phyloP scores from a whole-genome alignment of 2,113 vertebrate species.

The Apodemus speciosus region DNA sequence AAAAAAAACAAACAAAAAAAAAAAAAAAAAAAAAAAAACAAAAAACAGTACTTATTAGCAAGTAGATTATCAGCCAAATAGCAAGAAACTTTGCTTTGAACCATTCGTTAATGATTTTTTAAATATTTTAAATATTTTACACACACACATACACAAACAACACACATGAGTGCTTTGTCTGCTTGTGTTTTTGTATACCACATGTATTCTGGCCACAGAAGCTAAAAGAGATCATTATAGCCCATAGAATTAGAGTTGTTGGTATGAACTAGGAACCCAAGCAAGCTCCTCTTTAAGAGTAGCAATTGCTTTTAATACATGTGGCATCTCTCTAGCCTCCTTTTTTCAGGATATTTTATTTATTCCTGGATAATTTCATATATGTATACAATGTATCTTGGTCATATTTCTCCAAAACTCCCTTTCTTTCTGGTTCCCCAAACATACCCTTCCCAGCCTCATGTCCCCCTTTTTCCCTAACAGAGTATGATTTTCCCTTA shows the following conservation, averaged over 20 bases:
- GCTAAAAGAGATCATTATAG: neutral
- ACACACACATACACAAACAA: too few relatives aligned
- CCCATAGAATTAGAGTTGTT: neutral
- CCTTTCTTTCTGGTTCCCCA: neutral
- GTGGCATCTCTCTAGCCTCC: neutral
- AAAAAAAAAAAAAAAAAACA: too few relatives aligned
- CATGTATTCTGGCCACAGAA: neutral
- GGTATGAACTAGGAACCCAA: neutral
- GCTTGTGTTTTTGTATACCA: neutral
- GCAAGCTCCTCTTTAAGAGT: neutral
- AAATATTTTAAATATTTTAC: neutral
- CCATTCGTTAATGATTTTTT: neutral
- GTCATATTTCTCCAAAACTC: neutral
- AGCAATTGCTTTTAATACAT: neutral
- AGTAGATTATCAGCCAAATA: neutral
- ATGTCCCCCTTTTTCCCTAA: neutral
- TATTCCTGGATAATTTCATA: neutral
- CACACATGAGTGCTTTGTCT: neutral
- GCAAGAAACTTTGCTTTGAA: neutral
- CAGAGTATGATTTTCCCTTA: neutral
- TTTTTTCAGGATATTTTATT: neutral
- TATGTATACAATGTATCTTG: neutral
- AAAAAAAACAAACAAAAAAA: too few relatives aligned
- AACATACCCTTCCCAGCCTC: neutral
- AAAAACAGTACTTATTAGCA: neutral